Percentiles rank a stretch among this genome's conserved stretches.
These are phyloP conservation scores for Elysia crispata DNA, from an alignment of 2,888 invertebrate species.

Conservation along the genomic window DNA sequence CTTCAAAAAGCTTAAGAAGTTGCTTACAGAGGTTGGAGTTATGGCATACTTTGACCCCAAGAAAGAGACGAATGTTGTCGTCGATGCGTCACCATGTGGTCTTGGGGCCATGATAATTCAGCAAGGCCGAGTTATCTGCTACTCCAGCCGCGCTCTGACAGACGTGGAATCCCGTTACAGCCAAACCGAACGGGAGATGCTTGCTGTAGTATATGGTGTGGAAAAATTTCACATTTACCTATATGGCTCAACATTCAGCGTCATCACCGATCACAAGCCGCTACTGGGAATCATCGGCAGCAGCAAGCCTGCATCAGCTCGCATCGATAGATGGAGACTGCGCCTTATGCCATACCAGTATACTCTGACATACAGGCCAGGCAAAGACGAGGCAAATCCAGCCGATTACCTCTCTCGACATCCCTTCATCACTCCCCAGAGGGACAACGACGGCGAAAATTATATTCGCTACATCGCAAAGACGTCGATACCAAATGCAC, in stretches of 20 bases:
- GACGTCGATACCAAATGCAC: slow-evolving; percentile 52
- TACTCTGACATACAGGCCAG: slow-evolving; percentile 52
- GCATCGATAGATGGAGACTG: slow-evolving; percentile 55
- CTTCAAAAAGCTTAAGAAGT: slow-evolving; percentile 54
- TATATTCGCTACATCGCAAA: slow-evolving; percentile 47
- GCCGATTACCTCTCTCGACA: slow-evolving; percentile 58
- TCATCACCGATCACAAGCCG: slow-evolving; percentile 67
- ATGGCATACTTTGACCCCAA: slow-evolving; percentile 57
- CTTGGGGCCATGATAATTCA: slow-evolving; percentile 57
- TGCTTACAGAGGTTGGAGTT: slow-evolving; percentile 49
- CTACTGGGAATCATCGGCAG: slow-evolving; percentile 60
- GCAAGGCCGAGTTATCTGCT: slow-evolving; percentile 53
- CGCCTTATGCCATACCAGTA: slow-evolving; percentile 53
- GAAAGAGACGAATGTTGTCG: slow-evolving; percentile 53
- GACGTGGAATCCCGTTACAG: slow-evolving; percentile 58
- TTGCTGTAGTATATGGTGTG: slow-evolving; percentile 62
- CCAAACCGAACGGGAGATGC: slow-evolving; percentile 62
- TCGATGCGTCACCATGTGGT: slow-evolving; percentile 61
- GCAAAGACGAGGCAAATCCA: slow-evolving; percentile 54
- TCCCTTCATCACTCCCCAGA: slow-evolving; percentile 43
- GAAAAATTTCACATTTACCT: slow-evolving; percentile 66
- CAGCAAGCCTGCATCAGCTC: slow-evolving; percentile 56
- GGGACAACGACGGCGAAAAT: slow-evolving; percentile 50
- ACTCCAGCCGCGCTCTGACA: slow-evolving; percentile 57
- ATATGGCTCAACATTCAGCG: slow-evolving; percentile 57